Conservation (phyloP, 1,140 invertebrate genomes). For the Drosophila neocordata region DNA sequence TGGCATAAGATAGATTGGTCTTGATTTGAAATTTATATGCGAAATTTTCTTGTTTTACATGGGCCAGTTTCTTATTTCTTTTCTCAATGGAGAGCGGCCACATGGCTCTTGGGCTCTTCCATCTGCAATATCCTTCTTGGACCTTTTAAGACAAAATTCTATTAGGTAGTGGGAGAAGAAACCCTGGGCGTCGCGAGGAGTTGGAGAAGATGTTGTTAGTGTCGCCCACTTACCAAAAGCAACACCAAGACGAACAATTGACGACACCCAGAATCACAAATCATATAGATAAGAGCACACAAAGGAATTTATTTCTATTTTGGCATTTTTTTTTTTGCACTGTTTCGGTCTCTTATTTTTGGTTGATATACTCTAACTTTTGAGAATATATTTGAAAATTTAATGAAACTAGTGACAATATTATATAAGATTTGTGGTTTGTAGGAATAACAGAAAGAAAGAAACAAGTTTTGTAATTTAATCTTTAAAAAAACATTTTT, state of each 20-base stretch:
- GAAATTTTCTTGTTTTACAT: slow-evolving; percentile 44
- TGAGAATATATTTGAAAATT: not conserved
- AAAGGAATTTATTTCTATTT: slow-evolving; percentile 82
- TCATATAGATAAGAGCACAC: slow-evolving; percentile 82
- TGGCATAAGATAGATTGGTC: slow-evolving; percentile 76
- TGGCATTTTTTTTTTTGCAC: slow-evolving; percentile 60
- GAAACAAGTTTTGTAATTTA: too few relatives aligned
- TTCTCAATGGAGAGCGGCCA: slow-evolving; percentile 36
- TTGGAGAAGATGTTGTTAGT: slow-evolving; percentile 21
- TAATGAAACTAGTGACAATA: not conserved
- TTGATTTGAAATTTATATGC: slow-evolving; percentile 74
- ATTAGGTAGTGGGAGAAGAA: slow-evolving; percentile 45
- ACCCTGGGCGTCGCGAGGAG: not conserved
- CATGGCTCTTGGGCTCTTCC: slow-evolving; percentile 37
- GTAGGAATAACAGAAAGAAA: too few relatives aligned
- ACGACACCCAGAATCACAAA: slow-evolving; percentile 82
- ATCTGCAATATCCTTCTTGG: slow-evolving; percentile 16
- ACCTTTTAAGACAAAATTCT: slow-evolving; percentile 43
- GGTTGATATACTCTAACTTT: slow-evolving; percentile 9
- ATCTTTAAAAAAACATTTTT: too few relatives aligned
- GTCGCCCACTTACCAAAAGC: slow-evolving; percentile 64
- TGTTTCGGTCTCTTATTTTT: not conserved
- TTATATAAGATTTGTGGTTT: too few relatives aligned
- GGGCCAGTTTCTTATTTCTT: not conserved
- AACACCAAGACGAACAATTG: slow-evolving; percentile 65